Percentiles rank a stretch among this genome's conserved stretches.
These are phyloP conservation scores for Tenrec ecaudatus DNA, from an alignment of 2,113 vertebrate genomes.

Conservation along the genomic window DNA sequence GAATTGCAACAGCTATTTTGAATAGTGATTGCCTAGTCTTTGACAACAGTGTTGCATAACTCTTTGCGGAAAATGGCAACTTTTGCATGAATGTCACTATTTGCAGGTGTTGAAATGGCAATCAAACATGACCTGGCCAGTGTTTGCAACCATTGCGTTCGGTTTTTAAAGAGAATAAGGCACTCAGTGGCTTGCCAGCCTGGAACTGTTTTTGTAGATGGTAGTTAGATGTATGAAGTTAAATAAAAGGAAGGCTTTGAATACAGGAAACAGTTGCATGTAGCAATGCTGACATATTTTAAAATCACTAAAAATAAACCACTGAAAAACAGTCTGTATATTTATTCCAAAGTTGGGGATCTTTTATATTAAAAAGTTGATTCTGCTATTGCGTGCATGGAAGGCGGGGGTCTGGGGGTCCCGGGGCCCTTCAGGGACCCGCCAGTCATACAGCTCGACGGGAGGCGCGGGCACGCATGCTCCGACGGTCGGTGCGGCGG, in stretches of 20 bases:
- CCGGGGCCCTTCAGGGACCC: no score
- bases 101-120: constrained; percentile 97
- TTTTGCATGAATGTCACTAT: constrained; percentile 99
- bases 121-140: constrained; percentile 86
- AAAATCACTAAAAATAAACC: constrained; percentile 91
- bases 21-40: constrained; percentile 99
- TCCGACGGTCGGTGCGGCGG: no score
- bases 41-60: constrained; percentile 99
- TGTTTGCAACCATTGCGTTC: constrained; percentile 87
- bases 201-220: constrained; percentile 80
- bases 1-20: constrained; percentile 99
- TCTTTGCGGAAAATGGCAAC: constrained; percentile 99
- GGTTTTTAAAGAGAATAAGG: constrained; percentile 85
- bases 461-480: no score
- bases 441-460: no score
- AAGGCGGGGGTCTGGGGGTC: no score
- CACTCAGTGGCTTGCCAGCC: constrained; percentile 84
- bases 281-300: constrained; percentile 94
- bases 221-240: constrained; percentile 85
- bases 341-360: constrained; percentile 91
- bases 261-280: constrained; percentile 91
- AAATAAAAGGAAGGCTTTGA: constrained; percentile 87
- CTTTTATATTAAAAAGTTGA: constrained; percentile 91
- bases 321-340: constrained; percentile 88
- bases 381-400: no score